Base-by-base conservation (phyloP, 2,888 invertebrate species). In the Hydropsyche betteni region DNA sequence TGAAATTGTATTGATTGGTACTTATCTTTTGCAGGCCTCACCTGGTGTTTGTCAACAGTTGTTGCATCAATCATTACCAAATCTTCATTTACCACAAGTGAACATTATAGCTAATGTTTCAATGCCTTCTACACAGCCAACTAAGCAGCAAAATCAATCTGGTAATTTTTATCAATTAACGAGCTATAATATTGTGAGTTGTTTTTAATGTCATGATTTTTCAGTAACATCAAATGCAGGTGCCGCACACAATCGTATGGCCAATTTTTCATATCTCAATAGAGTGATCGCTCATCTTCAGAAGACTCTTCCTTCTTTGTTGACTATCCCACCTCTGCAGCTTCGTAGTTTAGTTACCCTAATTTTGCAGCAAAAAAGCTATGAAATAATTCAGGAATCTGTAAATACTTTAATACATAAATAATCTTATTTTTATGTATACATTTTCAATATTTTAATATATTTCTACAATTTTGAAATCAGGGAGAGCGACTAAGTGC, bases 271-370 rank as follows among this genome's bases (percentile, higher is more conserved):
- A 80, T 88, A 89, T 85, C 86, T 89, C 80, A 87, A 87, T 82
- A 89, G 89, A 76, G 86, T 89, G 83, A 87, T 90, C 82, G 88
- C 89, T 34, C 89, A 90, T 83, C 85, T 90, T 80, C 90, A 90
- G 83, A 86, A 87, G 50, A 87, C 88, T 82, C 88, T 88, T 81
- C 87, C 88, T 68, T 86, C 86, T 79, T 85, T 88, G 58, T 86
- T 87, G 68, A 85, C 88, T 81, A 82, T 88, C 82, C 87, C 89
- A 80, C 86, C 87, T 81, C 84, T 86, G 82, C 87, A 88, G 78
- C 85, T 86, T 83, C 85, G 85, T 81, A 85, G 85, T 77, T 86
- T 87, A 74, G 87, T 88, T 80, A 83, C 87, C 82, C 86, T 87
- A 86, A 87, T 88, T 80, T 87, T 88, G 87, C 87, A 87, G 81